Evolutionary conservation across 2,888 invertebrate species (phyloP).

Genomic region (Lepidocyrtoides sp.): DNA sequence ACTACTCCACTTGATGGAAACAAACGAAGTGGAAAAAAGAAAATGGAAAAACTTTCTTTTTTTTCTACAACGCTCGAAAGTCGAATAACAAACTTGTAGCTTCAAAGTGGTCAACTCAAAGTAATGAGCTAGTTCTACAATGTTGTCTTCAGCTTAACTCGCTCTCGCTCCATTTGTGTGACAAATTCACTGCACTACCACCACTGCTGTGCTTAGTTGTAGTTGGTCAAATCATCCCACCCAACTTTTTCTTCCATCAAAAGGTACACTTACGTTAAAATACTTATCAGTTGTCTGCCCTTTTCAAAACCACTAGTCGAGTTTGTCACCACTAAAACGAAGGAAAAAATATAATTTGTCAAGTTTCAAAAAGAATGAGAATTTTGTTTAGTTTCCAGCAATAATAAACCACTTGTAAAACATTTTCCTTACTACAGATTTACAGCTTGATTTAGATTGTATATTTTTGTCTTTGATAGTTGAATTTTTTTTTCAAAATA

Average conservation of each 20-base stretch:
- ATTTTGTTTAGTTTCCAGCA: no score
- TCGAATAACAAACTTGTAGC: neutral
- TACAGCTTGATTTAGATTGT: no score
- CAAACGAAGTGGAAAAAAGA: slow-evolving; percentile 7
- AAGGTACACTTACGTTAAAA: no score
- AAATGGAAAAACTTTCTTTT: neutral
- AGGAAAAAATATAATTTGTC: no score
- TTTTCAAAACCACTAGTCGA: no score
- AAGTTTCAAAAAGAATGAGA: no score
- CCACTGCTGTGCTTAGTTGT: neutral
- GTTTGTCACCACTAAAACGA: no score
- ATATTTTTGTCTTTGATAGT: no score
- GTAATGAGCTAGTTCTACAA: slow-evolving; percentile 13
- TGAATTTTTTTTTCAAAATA: no score
- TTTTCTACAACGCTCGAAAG: neutral
- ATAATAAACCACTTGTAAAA: no score
- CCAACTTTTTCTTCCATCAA: neutral
- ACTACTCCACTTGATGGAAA: neutral
- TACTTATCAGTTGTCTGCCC: no score
- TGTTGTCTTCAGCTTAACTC: neutral
- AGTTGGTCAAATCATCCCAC: neutral
- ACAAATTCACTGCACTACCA: neutral
- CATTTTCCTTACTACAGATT: no score
- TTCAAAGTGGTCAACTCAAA: slow-evolving; percentile 25
- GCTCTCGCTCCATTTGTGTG: slow-evolving; percentile 23